Evolutionary conservation across 2,888 invertebrate genomes (phyloP).

Genomic region (Acleris literana): DNA sequence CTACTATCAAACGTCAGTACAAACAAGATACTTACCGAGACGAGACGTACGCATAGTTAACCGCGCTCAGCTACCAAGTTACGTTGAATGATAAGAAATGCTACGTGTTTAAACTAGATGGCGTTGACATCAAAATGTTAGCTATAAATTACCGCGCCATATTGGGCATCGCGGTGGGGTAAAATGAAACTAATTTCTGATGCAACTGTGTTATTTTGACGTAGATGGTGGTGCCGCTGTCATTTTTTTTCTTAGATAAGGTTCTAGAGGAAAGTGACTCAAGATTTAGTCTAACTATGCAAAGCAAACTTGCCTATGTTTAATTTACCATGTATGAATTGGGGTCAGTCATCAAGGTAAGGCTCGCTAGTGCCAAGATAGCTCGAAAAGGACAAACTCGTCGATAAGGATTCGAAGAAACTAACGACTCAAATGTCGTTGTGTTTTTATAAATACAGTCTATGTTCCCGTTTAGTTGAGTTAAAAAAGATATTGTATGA

Average conservation of each 20-base stretch:
- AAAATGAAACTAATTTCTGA: no score
- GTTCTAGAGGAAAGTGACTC: no score
- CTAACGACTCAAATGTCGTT: constrained; percentile 9
- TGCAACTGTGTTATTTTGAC: no score
- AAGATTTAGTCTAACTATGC: no score
- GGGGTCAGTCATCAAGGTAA: constrained; percentile 2
- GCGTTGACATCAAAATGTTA: neutral
- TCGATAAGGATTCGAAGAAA: constrained; percentile 21
- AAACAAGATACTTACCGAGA: no score
- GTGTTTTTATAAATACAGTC: constrained; percentile 7
- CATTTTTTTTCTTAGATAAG: no score
- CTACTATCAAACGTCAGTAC: no score
- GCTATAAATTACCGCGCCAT: no score
- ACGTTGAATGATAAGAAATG: neutral
- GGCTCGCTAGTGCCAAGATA: constrained; percentile 1
- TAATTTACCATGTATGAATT: constrained; percentile 13
- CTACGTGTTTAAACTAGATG: neutral
- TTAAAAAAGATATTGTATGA: neutral
- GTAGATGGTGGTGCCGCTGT: no score
- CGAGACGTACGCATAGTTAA: no score
- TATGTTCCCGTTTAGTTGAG: constrained; percentile 9
- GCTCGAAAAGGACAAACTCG: constrained; percentile 5
- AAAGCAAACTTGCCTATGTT: neutral
- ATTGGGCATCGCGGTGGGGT: no score
- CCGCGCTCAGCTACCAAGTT: no score